phyloP scores from a whole-genome alignment of 1,140 invertebrate genomes.

The Phymorhynchus buccinoides region DNA sequence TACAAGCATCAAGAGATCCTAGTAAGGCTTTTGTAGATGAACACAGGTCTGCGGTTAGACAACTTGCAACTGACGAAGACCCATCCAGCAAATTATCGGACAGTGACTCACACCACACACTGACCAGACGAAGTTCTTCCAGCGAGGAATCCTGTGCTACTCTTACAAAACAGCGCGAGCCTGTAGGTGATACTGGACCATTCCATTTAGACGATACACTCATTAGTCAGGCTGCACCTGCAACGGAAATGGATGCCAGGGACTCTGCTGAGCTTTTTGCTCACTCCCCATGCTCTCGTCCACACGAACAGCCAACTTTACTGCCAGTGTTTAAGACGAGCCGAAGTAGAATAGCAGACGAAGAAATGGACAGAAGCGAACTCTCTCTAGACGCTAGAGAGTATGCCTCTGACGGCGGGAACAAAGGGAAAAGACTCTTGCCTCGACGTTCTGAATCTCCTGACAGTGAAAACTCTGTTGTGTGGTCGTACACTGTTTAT shows the following conservation, averaged over 20 bases:
- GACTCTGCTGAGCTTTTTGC: background rate
- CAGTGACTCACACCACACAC: background rate
- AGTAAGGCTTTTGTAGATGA: background rate
- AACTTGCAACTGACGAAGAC: background rate
- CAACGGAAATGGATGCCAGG: too few species aligned
- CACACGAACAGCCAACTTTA: background rate
- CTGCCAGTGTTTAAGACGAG: too few species aligned
- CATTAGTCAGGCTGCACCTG: too few species aligned
- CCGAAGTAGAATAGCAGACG: background rate
- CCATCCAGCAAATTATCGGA: conserved; percentile 31
- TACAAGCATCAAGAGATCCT: background rate
- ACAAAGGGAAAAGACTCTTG: background rate
- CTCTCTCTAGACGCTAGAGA: background rate
- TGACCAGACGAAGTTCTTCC: background rate
- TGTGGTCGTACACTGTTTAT: background rate
- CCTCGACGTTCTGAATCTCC: background rate
- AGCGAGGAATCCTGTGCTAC: background rate
- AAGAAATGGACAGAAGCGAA: background rate
- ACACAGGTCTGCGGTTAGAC: background rate
- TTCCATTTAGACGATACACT: background rate
- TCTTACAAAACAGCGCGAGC: background rate
- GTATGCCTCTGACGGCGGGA: background rate
- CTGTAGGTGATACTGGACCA: background rate
- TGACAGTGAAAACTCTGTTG: background rate
- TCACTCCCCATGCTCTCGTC: background rate